Percentiles rank a stretch among this genome's conserved stretches.
These are phyloP conservation scores for Lasioglossum pauxillum DNA, from an alignment of 2,888 invertebrate genomes.

Conservation along the genomic window DNA sequence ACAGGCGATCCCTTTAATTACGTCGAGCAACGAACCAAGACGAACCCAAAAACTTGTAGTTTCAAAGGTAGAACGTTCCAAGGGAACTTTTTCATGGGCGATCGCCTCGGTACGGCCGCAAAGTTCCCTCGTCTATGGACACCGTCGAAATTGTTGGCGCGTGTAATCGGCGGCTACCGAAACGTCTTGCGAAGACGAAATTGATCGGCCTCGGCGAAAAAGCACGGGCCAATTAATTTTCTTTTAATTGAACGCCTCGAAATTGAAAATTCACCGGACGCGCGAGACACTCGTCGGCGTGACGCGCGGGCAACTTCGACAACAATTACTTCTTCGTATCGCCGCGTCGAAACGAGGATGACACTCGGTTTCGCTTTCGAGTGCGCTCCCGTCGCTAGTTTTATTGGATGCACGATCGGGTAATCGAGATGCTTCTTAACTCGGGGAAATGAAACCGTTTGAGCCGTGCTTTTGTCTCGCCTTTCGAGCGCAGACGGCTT, in stretches of 20 bases:
- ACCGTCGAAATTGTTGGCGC: not conserved
- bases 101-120: not conserved
- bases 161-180: not conserved
- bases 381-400: constrained; percentile 35
- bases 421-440: constrained; percentile 35
- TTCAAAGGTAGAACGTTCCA: not conserved
- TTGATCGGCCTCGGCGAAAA: not conserved
- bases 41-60: not conserved
- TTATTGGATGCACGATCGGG: constrained; percentile 29
- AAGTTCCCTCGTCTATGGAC: not conserved
- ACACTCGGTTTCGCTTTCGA: constrained; percentile 21
- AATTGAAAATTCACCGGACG: not conserved
- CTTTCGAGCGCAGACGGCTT: not conserved
- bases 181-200: not conserved
- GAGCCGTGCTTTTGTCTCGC: not conserved
- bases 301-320: not conserved
- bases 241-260: not conserved
- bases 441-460: constrained; percentile 17
- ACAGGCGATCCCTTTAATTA: not conserved
- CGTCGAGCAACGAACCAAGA: not conserved
- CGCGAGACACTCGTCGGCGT: too few relatives aligned
- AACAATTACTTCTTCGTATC: not conserved
- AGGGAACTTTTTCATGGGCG: not conserved
- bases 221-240: not conserved
- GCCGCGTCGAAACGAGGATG: not conserved